Evolutionary conservation across 2,888 invertebrate genomes (phyloP).

Genomic region (Junonia oenone): DNA sequence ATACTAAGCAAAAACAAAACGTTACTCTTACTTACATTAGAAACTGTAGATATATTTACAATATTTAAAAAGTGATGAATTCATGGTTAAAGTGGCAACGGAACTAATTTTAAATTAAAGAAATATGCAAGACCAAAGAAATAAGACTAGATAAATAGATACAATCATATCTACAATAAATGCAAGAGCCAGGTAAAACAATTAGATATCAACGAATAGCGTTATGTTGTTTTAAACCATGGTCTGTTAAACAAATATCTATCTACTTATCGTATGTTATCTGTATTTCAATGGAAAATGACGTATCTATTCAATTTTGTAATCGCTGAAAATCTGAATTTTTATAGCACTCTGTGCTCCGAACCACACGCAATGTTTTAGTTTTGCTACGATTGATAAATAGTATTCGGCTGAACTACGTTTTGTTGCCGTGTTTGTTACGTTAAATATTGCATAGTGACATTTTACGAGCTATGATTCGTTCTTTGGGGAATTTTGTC

Average conservation of each 20-base stretch:
- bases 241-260: background rate
- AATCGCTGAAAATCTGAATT: slow-evolving; percentile 6
- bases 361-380: slow-evolving; percentile 27
- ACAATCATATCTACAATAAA: background rate
- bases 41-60: no score
- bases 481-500: slow-evolving; percentile 34
- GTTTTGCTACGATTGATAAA: slow-evolving; percentile 37
- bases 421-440: slow-evolving; percentile 43
- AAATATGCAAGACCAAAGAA: no score
- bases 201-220: background rate
- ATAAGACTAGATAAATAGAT: no score
- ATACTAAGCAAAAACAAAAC: no score
- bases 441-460: slow-evolving; percentile 40
- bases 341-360: slow-evolving; percentile 20
- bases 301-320: slow-evolving; percentile 7
- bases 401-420: slow-evolving; percentile 52
- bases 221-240: background rate
- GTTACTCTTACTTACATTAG: no score
- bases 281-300: background rate
- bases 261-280: background rate
- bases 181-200: background rate
- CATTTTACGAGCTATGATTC: slow-evolving; percentile 24
- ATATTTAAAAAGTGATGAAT: no score
- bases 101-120: no score
- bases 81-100: no score